Evolutionary conservation across 1,140 invertebrate genomes (phyloP).

Genomic region (Helicoverpa zea): DNA sequence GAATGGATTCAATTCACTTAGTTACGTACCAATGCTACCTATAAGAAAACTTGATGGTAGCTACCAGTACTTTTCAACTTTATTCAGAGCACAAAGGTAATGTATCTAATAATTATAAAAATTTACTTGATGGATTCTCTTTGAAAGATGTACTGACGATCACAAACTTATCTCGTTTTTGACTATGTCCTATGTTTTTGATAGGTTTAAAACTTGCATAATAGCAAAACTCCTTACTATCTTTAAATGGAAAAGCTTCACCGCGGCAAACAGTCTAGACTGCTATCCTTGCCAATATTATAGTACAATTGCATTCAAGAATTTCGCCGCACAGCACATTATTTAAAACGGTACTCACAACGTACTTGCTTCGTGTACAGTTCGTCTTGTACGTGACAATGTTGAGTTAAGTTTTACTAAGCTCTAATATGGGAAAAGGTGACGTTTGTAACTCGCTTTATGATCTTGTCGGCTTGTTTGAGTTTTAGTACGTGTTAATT

Average conservation of each 20-base stretch:
- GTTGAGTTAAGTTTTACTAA: slow-evolving; percentile 7
- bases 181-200: too few relatives aligned
- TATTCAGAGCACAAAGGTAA: too few relatives aligned
- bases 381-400: slow-evolving; percentile 1
- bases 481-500: neutral
- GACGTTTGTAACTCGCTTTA: neutral
- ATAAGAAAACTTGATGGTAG: neutral
- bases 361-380: neutral
- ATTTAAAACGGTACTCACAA: neutral
- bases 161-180: too few relatives aligned
- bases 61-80: too few relatives aligned
- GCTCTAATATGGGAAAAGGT: neutral
- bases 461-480: slow-evolving; percentile 1
- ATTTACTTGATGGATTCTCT: too few relatives aligned
- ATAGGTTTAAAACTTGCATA: too few relatives aligned
- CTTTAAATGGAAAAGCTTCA: too few relatives aligned
- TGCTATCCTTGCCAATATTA: neutral
- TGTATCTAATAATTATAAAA: too few relatives aligned
- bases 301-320: neutral
- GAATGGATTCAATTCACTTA: slow-evolving; percentile 8
- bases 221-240: too few relatives aligned
- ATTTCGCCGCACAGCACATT: neutral
- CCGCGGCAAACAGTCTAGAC: neutral
- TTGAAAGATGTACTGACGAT: too few relatives aligned
- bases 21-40: neutral